phyloP scores from a whole-genome alignment of 2,888 invertebrate genomes.

The Acanthoscelides obtectus region DNA sequence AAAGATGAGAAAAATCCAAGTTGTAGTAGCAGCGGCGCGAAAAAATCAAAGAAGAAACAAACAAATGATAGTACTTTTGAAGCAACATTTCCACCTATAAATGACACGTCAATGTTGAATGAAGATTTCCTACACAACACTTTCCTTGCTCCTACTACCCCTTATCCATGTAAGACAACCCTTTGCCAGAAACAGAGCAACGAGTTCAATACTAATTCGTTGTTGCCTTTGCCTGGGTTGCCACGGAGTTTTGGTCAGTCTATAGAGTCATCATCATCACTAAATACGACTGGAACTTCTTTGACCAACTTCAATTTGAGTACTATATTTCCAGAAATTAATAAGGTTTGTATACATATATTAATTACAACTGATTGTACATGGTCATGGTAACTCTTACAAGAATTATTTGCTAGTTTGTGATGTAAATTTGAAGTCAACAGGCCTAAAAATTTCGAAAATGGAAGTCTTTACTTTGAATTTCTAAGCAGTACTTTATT shows the following conservation, averaged over 20 bases:
- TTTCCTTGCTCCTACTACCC: conserved; percentile 40
- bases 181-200: conserved; percentile 38
- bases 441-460: too few relatives aligned
- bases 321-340: conserved; percentile 81
- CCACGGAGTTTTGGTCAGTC: conserved; percentile 33
- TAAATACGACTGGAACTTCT: conserved; percentile 47
- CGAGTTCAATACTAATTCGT: conserved; percentile 29
- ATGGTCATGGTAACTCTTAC: too few relatives aligned
- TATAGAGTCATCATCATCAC: conserved; percentile 39
- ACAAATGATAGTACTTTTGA: conserved; percentile 36
- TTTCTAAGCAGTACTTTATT: too few relatives aligned
- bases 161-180: conserved; percentile 44
- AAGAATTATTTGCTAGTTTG: too few relatives aligned
- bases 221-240: conserved; percentile 36
- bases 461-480: too few relatives aligned
- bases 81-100: conserved; percentile 42
- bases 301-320: conserved; percentile 77
- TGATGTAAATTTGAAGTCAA: too few relatives aligned
- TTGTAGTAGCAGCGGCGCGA: conserved; percentile 18
- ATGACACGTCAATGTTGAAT: conserved; percentile 44
- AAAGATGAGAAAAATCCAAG: conserved; percentile 21
- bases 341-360: conserved; percentile 43
- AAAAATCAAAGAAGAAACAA: conserved; percentile 36
- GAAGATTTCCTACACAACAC: conserved; percentile 45
- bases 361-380: background rate